A percentile compares a stretch with the other conserved stretches of the same genome.
phyloP scores from a whole-genome alignment of 2,113 vertebrate species.

The Leptodactylus fuscus region DNA sequence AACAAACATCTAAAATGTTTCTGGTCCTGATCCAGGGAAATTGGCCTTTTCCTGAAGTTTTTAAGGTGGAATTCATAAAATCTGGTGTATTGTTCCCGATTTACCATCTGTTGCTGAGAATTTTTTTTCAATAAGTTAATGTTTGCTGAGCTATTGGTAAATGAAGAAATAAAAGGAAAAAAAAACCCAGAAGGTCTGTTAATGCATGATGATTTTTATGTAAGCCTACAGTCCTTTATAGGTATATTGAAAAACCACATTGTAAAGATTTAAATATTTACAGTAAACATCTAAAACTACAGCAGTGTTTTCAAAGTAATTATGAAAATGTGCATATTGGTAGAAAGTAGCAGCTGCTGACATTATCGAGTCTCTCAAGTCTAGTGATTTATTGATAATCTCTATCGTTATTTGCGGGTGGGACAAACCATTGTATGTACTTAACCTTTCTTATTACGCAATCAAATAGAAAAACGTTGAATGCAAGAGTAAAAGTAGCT shows the following conservation, averaged over 20 bases:
- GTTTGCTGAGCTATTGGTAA: no score
- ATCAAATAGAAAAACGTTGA: neutral
- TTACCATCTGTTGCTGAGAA: no score
- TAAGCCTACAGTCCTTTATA: no score
- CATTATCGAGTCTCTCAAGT: constrained; percentile 23
- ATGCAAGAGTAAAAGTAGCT: neutral
- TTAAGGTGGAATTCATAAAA: no score
- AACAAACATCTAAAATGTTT: no score
- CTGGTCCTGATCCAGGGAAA: no score
- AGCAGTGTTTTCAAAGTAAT: constrained; percentile 17
- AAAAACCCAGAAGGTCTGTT: no score
- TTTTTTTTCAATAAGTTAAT: no score
- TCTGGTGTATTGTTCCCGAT: no score
- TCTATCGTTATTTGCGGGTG: constrained; percentile 2
- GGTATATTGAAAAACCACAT: neutral
- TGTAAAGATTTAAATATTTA: constrained; percentile 19
- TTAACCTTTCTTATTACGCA: neutral
- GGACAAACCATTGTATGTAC: neutral
- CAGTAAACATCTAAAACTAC: constrained; percentile 23
- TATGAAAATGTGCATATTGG: constrained; percentile 31
- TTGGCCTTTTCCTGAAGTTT: no score
- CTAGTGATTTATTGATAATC: constrained; percentile 15
- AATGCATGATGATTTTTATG: no score
- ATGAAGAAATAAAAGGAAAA: no score
- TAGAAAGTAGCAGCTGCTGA: constrained; percentile 32